Conservation (phyloP, 1,140 invertebrate genomes). For the Phenacoccus solenopsis region DNA sequence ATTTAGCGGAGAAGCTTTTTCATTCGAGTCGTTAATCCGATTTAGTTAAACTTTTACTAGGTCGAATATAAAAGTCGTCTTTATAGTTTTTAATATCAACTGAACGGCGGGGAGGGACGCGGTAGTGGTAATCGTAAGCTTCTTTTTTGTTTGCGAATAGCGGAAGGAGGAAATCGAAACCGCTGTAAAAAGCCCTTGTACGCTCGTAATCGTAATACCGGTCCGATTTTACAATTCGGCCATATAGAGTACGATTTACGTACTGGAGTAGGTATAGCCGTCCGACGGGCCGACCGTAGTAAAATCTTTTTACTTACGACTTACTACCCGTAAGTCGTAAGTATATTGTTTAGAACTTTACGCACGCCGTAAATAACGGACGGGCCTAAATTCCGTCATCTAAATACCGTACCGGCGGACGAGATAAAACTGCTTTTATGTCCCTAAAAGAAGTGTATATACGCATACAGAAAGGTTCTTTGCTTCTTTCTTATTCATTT, state of each 20-base stretch:
- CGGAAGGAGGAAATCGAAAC: neutral
- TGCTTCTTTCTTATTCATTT: neutral
- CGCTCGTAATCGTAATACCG: neutral
- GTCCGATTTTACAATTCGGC: neutral
- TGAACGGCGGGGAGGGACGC: too few relatives aligned
- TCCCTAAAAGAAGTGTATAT: constrained; percentile 2
- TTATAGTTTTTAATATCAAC: constrained; percentile 3
- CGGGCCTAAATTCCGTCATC: neutral
- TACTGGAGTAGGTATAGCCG: too few relatives aligned
- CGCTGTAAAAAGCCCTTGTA: neutral
- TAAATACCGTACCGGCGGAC: neutral
- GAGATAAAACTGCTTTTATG: constrained; percentile 2
- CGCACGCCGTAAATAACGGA: neutral
- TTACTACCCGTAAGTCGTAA: too few relatives aligned
- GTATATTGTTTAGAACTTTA: neutral
- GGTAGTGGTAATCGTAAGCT: neutral
- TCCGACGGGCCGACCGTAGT: too few relatives aligned
- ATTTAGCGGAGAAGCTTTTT: neutral
- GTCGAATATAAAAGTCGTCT: neutral
- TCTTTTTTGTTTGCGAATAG: neutral
- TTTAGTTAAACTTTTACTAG: constrained; percentile 3
- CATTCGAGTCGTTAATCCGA: neutral
- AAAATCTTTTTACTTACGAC: neutral
- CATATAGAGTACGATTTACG: too few relatives aligned
- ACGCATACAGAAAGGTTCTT: neutral